Percentiles rank a stretch among this genome's conserved stretches.
These are phyloP conservation scores for Lordiphosa stackelbergi DNA, from an alignment of 1,140 invertebrate genomes.

Conservation along the genomic window DNA sequence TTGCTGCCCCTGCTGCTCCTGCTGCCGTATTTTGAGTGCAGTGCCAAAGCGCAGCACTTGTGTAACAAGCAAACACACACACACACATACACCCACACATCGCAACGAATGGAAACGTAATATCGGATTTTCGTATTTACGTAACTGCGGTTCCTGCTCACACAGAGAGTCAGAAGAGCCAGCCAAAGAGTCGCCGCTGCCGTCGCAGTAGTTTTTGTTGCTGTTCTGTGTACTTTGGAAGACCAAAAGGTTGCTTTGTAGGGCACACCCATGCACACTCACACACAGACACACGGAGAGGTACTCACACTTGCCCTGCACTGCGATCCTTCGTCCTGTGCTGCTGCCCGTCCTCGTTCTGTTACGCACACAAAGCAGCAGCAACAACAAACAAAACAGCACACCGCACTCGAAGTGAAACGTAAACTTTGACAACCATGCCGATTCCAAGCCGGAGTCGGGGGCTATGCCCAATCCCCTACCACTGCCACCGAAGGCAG, in stretches of 20 bases:
- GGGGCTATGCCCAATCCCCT: constrained; percentile 1
- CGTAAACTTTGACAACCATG: constrained; percentile 71
- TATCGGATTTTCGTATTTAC: constrained; percentile 73
- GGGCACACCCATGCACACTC: constrained; percentile 34
- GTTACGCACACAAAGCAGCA: constrained; percentile 35
- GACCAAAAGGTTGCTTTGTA: constrained; percentile 61
- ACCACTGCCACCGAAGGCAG: constrained; percentile 2
- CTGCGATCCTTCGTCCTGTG: constrained; percentile 27
- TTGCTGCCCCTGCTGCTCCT: constrained; percentile 25
- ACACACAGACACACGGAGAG: constrained; percentile 8
- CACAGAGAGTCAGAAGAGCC: constrained; percentile 13
- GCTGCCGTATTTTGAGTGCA: constrained; percentile 47
- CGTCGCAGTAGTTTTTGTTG: constrained; percentile 56
- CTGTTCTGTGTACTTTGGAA: constrained; percentile 56
- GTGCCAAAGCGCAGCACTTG: constrained; percentile 63
- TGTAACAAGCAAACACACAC: constrained; percentile 49
- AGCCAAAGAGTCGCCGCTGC: constrained; percentile 36
- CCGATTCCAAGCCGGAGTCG: constrained; percentile 9
- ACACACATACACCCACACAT: constrained; percentile 1
- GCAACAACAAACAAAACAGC: constrained; percentile 46
- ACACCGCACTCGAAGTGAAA: constrained; percentile 66
- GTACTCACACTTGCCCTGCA: constrained; percentile 31
- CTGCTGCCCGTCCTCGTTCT: constrained; percentile 9
- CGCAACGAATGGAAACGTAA: constrained; percentile 62
- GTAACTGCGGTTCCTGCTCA: constrained; percentile 55